A percentile compares a stretch with the other conserved stretches of the same genome.
Evolutionary conservation across 2,888 invertebrate species (phyloP).

Genomic region (Blastobasis lacticolella): DNA sequence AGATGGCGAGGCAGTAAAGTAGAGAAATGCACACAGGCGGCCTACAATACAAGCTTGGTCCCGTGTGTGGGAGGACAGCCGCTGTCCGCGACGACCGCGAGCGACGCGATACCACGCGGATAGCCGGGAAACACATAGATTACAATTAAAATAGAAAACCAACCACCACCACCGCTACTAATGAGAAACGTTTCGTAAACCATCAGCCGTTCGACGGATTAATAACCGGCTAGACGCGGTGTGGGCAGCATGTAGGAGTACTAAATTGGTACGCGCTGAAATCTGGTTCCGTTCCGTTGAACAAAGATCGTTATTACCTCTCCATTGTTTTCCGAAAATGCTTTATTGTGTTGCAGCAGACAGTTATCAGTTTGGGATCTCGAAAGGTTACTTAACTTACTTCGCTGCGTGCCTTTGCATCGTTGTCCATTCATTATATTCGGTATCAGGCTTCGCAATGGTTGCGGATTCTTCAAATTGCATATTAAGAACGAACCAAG

Average conservation of each 20-base stretch:
- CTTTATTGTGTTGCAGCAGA: slow-evolving; percentile 27
- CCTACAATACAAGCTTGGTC: slow-evolving; percentile 25
- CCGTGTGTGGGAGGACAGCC: slow-evolving; percentile 44
- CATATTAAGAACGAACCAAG: no score
- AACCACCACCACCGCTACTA: slow-evolving; percentile 16
- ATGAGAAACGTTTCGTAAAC: slow-evolving; percentile 33
- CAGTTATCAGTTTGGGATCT: background rate
- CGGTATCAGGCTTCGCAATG: no score
- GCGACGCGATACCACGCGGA: slow-evolving; percentile 27
- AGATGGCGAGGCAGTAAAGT: background rate
- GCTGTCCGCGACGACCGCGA: slow-evolving; percentile 36
- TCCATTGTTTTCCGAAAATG: slow-evolving; percentile 43
- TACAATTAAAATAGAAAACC: slow-evolving; percentile 21
- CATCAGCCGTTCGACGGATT: slow-evolving; percentile 34
- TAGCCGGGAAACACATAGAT: slow-evolving; percentile 16
- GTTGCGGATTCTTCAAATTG: no score
- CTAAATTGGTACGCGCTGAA: slow-evolving; percentile 38
- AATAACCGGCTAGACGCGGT: slow-evolving; percentile 19
- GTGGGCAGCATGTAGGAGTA: slow-evolving; percentile 53
- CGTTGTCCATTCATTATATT: background rate
- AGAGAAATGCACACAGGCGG: slow-evolving; percentile 13
- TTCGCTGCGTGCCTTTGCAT: background rate
- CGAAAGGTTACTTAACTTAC: background rate
- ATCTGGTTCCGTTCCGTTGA: slow-evolving; percentile 37
- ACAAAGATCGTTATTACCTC: slow-evolving; percentile 36